Base-by-base conservation (phyloP, 1,140 invertebrate species). In the Drosophila lacertosa region DNA sequence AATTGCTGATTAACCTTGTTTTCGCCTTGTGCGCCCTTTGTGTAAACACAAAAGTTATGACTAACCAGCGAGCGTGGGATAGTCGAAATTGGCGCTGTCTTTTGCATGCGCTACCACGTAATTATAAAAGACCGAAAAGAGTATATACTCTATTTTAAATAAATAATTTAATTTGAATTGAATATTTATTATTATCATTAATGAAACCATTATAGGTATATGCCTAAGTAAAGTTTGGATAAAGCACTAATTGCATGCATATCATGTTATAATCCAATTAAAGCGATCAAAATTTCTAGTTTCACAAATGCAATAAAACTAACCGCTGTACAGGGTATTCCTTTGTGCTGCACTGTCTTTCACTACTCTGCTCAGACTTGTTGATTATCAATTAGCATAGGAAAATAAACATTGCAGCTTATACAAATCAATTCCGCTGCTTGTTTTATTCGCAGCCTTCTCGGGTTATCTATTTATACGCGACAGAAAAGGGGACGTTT, bases 1-100 rank as follows among this genome's bases (percentile, higher is more conserved):
- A 69, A 64, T 45, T 54, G 33, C 48, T 64, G 32, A 69, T 69
- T 69, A 69, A 55, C 24, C 59, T 54, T 54, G 66, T 63, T 69
- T 54, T 48, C 33, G 24, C n/a, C 22, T 54, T 47, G 45, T 60
- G 35, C 18, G 64, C 16, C 45, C 35, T 60, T 48, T 67, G 55
- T 67, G 35, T 13, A 32, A 51, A 45, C 32, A 51, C 18, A 50
- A 48, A 59, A 55, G 48, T 45, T 35, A 26, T 64, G 50, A 42
- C 26, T 39, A 26, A 22, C 1, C 15, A 26, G 20, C 16, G 22
- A 26, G 35, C 16, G 24, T 22, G 24, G 5, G 45, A n/a, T 3
- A 18, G 10, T 39, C 24, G 1, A 50, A 18, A 20, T 37, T 13
- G 15, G 3, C 10, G 32, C 5, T 10, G 29, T 13, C n/a, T 39